These are phyloP conservation scores for Mya arenaria DNA, from an alignment of 1,140 invertebrate genomes.

Conservation along the genomic window DNA sequence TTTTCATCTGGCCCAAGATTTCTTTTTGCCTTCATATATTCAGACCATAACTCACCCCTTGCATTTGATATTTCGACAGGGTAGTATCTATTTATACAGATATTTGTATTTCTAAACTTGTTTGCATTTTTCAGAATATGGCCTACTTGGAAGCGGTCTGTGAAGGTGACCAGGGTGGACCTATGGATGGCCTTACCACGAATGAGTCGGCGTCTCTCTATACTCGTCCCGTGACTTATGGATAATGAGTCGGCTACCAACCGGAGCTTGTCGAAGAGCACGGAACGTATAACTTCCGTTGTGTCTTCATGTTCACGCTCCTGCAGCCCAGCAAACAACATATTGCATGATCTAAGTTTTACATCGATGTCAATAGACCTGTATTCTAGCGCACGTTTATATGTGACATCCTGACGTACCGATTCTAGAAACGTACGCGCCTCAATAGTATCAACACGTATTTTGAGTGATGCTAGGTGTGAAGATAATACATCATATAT, in stretches of 20 bases:
- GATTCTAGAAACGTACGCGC: not conserved
- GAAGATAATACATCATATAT: conserved; percentile 5
- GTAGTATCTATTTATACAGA: conserved; percentile 1
- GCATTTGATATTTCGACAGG: not conserved
- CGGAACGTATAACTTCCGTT: too few relatives aligned
- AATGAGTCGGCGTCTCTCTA: not conserved
- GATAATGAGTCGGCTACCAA: not conserved
- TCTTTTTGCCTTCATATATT: not conserved
- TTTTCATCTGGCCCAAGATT: not conserved
- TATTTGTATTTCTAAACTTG: not conserved
- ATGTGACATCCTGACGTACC: not conserved
- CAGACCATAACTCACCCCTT: not conserved
- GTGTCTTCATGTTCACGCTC: not conserved
- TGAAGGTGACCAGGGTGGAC: not conserved
- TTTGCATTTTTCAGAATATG: not conserved
- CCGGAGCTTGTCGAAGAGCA: not conserved
- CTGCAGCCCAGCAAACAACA: not conserved
- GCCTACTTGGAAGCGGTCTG: not conserved
- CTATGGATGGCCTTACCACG: not conserved
- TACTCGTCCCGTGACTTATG: not conserved
- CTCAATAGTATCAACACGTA: not conserved
- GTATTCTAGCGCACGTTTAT: conserved; percentile 2
- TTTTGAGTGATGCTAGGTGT: not conserved
- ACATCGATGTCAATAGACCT: not conserved
- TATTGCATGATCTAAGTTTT: not conserved